Percentiles rank a stretch among this genome's conserved stretches.
These are phyloP conservation scores for Astropecten irregularis DNA, from an alignment of 53 echinoderm and acorn worm species.

Conservation along the genomic window DNA sequence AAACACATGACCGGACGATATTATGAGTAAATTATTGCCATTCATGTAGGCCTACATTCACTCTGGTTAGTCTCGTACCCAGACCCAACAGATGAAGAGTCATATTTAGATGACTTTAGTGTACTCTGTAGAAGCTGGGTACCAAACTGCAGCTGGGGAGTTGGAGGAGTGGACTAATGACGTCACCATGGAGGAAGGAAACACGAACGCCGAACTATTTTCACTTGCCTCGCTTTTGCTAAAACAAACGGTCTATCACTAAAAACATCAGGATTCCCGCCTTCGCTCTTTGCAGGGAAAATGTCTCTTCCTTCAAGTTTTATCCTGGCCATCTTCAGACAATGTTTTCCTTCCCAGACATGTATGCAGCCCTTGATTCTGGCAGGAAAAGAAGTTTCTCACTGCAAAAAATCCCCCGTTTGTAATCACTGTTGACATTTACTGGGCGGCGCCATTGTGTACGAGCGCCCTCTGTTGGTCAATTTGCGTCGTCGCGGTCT, in stretches of 20 bases:
- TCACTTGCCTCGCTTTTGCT: constrained; percentile 77
- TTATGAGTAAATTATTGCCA: too few species aligned
- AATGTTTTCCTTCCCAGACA: not conserved
- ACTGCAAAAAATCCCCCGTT: not conserved
- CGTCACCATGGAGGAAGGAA: too few species aligned
- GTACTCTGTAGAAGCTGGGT: too few species aligned
- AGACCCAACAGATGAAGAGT: too few species aligned
- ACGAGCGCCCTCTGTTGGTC: constrained; percentile 33
- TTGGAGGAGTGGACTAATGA: too few species aligned
- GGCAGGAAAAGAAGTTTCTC: not conserved
- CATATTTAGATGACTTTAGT: too few species aligned
- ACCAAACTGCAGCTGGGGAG: too few species aligned
- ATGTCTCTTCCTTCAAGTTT: constrained; percentile 83
- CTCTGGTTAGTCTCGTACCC: too few species aligned
- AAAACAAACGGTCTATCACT: constrained; percentile 76
- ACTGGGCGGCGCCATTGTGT: constrained; percentile 41
- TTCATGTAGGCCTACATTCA: too few species aligned
- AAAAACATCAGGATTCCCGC: constrained; percentile 75
- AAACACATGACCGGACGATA: too few species aligned
- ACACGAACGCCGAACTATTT: too few species aligned
- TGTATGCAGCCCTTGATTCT: not conserved
- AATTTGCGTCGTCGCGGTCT: not conserved
- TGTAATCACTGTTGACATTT: not conserved
- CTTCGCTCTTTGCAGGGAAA: constrained; percentile 87
- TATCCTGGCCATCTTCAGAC: constrained; percentile 41